These are phyloP conservation scores for Nomada hirtipes DNA, from an alignment of 2,888 invertebrate species.

Conservation along the genomic window DNA sequence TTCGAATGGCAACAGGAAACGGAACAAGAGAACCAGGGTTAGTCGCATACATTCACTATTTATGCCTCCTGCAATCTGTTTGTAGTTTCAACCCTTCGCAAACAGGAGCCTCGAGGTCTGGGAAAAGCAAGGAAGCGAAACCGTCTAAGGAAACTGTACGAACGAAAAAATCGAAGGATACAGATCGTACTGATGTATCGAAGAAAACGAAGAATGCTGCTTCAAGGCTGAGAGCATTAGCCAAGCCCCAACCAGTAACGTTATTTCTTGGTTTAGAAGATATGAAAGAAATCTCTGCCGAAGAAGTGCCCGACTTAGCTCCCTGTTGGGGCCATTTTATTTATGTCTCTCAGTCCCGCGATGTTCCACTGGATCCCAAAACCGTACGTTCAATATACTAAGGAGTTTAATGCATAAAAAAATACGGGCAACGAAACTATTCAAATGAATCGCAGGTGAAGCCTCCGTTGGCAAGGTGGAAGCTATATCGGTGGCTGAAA, in stretches of 20 bases:
- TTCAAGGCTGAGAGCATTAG: constrained; percentile 25
- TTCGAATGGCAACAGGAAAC: constrained; percentile 62
- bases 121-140: constrained; percentile 9
- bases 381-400: constrained; percentile 52
- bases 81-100: constrained; percentile 18
- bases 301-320: constrained; percentile 76
- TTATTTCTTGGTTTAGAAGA: constrained; percentile 67
- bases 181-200: constrained; percentile 16
- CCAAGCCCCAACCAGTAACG: constrained; percentile 53
- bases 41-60: constrained; percentile 1
- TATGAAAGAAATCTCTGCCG: constrained; percentile 57
- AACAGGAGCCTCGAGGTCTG: constrained; percentile 21
- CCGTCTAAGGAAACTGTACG: constrained; percentile 13
- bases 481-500: constrained; percentile 83
- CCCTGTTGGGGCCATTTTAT: constrained; percentile 81
- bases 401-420: neutral
- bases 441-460: constrained; percentile 63
- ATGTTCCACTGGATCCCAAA: constrained; percentile 79
- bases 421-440: neutral
- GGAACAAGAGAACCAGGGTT: constrained; percentile 21
- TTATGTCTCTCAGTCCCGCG: constrained; percentile 81
- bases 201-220: neutral
- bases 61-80: neutral
- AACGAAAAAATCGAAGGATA: constrained; percentile 12
- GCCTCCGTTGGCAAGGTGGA: constrained; percentile 82